Conservation (phyloP, 2,888 invertebrate genomes). For the Diabrotica balteata region DNA sequence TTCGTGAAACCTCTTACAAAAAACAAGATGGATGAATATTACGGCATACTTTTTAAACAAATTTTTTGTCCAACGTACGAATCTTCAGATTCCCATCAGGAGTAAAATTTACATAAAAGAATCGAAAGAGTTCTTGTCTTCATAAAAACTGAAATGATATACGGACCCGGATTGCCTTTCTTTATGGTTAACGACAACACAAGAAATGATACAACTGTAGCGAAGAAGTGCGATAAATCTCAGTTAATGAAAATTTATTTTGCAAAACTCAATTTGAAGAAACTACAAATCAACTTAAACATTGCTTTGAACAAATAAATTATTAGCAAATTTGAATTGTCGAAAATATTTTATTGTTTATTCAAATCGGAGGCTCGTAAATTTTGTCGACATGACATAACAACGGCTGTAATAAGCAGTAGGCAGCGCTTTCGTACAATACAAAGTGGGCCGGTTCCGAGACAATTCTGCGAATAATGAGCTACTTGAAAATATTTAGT, state of each 20-base stretch:
- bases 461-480: no score
- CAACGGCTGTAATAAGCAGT: conserved; percentile 21
- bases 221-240: conserved; percentile 43
- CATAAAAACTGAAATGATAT: conserved; percentile 42
- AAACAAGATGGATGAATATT: no score
- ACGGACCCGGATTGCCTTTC: conserved; percentile 40
- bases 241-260: conserved; percentile 49
- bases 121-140: conserved; percentile 22
- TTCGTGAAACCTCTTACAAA: no score
- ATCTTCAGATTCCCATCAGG: conserved; percentile 16
- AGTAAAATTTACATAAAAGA: conserved; percentile 24
- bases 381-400: conserved; percentile 22
- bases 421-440: conserved; percentile 12
- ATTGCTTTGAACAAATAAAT: conserved; percentile 34
- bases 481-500: background rate
- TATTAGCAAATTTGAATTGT: conserved; percentile 35
- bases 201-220: conserved; percentile 44
- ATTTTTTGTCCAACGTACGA: no score
- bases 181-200: conserved; percentile 40
- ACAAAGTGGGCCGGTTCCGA: background rate
- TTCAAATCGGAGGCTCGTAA: conserved; percentile 30
- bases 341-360: conserved; percentile 35
- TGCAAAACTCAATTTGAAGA: conserved; percentile 43
- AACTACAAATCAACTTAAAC: conserved; percentile 37
- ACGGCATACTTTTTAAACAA: no score